A percentile compares a stretch with the other conserved stretches of the same genome.
phyloP scores from a whole-genome alignment of 2,797 vertebrate genomes.

The Taenioides sp. region DNA sequence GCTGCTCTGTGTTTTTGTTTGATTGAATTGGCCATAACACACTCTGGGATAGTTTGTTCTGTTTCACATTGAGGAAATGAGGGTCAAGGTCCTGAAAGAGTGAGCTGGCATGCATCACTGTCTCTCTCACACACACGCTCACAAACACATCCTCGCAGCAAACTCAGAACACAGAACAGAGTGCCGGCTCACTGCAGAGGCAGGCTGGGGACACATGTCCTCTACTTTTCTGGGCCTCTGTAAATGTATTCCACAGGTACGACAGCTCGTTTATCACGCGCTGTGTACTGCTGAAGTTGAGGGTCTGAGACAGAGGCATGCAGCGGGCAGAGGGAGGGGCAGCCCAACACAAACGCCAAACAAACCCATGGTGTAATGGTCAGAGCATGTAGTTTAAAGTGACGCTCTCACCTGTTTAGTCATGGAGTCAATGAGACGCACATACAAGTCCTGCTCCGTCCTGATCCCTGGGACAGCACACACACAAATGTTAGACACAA shows the following conservation, averaged over 20 bases:
- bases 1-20: conserved; percentile 60
- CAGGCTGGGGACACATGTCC: conserved; percentile 73
- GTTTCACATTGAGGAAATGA: conserved; percentile 80
- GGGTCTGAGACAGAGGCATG: conserved; percentile 72
- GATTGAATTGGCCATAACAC: conserved; percentile 64
- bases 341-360: conserved; percentile 28
- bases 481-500: conserved; percentile 18
- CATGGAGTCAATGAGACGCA: conserved; percentile 98
- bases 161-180: conserved; percentile 33
- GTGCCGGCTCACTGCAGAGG: conserved; percentile 45
- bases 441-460: conserved; percentile 97
- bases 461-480: conserved; percentile 84
- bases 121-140: conserved; percentile 57
- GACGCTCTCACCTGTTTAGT: conserved; percentile 91
- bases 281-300: conserved; percentile 72
- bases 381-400: conserved; percentile 14
- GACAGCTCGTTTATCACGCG: conserved; percentile 78
- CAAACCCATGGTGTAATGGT: conserved; percentile 22
- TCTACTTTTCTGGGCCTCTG: conserved; percentile 75
- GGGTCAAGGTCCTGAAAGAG: conserved; percentile 79
- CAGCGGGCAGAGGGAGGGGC: conserved; percentile 27
- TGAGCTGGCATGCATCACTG: conserved; percentile 79
- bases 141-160: conserved; percentile 41
- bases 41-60: conserved; percentile 72
- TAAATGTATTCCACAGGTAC: conserved; percentile 81